Conservation (phyloP, 2,797 vertebrate genomes). For the Steatocranus sp. region DNA sequence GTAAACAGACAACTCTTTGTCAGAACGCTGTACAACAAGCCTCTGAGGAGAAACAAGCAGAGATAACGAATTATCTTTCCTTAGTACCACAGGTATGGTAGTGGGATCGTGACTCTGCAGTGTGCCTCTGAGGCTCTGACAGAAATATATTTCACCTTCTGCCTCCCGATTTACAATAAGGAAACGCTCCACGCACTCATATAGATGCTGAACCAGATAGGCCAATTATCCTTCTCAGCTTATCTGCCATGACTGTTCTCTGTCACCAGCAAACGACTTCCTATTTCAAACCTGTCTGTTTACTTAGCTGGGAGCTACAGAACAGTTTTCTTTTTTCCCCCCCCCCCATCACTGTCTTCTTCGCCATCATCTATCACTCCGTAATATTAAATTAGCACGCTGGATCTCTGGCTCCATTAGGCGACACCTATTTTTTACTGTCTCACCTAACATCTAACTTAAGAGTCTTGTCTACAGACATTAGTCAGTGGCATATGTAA, state of each 20-base stretch:
- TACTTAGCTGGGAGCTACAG: slow-evolving; percentile 31
- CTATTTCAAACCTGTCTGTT: slow-evolving; percentile 24
- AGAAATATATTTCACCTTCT: slow-evolving; percentile 33
- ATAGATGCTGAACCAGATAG: slow-evolving; percentile 37
- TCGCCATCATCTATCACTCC: slow-evolving; percentile 3
- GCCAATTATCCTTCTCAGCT: slow-evolving; percentile 45
- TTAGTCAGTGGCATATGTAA: not conserved
- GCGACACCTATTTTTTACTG: not conserved
- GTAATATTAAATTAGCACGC: slow-evolving; percentile 12
- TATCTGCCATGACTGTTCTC: slow-evolving; percentile 34
- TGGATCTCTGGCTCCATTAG: not conserved
- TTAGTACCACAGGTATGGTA: not conserved
- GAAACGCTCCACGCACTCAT: slow-evolving; percentile 15
- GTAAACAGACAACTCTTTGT: slow-evolving; percentile 2
- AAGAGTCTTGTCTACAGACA: slow-evolving; percentile 18
- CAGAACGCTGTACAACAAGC: not conserved
- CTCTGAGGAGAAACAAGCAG: slow-evolving; percentile 2
- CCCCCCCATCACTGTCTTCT: not conserved
- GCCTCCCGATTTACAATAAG: slow-evolving; percentile 43
- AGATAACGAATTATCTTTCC: slow-evolving; percentile 30
- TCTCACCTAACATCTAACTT: not conserved
- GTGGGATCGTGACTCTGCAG: slow-evolving; percentile 7
- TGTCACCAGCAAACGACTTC: slow-evolving; percentile 40
- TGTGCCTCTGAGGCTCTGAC: slow-evolving; percentile 24
- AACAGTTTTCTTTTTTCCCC: not conserved